Percentiles rank a stretch among this genome's conserved stretches.
Conservation (phyloP, 2,888 invertebrate species). For the Apodemia mormo region DNA sequence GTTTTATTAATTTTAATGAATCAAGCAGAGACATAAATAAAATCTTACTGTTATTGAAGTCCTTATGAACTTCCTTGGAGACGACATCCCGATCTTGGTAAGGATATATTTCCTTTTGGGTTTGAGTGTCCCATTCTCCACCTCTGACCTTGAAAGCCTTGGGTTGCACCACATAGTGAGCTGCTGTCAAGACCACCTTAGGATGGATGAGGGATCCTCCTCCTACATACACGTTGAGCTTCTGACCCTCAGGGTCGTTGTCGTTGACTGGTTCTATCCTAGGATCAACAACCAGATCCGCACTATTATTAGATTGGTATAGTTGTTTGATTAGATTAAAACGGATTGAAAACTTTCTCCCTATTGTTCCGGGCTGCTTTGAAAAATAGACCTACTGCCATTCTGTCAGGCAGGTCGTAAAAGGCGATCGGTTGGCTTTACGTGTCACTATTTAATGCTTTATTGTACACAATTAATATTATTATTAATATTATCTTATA, state of each 20-base stretch:
- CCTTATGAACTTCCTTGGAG: conserved; percentile 79
- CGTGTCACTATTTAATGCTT: no score
- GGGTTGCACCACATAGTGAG: conserved; percentile 70
- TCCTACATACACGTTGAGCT: conserved; percentile 66
- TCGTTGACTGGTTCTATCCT: conserved; percentile 73
- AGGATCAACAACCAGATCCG: conserved; percentile 28
- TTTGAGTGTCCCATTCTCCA: conserved; percentile 88
- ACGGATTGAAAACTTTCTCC: not conserved
- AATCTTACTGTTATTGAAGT: conserved; percentile 57
- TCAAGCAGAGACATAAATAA: no score
- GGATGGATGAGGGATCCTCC: conserved; percentile 89
- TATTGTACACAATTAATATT: no score
- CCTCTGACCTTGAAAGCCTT: conserved; percentile 74
- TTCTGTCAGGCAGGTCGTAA: no score
- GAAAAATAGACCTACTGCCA: no score
- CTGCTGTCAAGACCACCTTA: conserved; percentile 87
- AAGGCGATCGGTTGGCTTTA: no score
- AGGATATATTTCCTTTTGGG: conserved; percentile 82
- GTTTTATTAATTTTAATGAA: no score
- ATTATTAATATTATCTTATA: no score
- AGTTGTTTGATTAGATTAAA: conserved; percentile 27
- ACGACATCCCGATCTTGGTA: conserved; percentile 84
- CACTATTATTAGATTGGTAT: conserved; percentile 15
- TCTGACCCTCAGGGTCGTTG: conserved; percentile 66
- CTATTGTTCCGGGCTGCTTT: no score